Evolutionary conservation across 2,888 invertebrate species (phyloP).

Genomic region (Apomyelois bistriatella): DNA sequence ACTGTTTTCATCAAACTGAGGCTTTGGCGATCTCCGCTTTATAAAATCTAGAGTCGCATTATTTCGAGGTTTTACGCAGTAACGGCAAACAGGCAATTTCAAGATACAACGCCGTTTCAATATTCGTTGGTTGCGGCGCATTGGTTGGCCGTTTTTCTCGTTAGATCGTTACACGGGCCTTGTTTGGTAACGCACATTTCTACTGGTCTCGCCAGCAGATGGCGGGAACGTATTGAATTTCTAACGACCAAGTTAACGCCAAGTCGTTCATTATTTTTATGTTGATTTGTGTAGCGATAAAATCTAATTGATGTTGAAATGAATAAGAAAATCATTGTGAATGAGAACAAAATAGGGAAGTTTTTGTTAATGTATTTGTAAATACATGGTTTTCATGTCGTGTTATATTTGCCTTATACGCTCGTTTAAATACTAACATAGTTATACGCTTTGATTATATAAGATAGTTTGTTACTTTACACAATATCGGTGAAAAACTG

Average conservation of each 20-base stretch:
- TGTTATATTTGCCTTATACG: too few species aligned
- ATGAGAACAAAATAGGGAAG: too few species aligned
- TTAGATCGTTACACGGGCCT: conserved; percentile 48
- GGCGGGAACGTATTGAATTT: conserved; percentile 35
- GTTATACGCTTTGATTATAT: too few species aligned
- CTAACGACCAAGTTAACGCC: background rate
- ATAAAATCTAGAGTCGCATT: conserved; percentile 36
- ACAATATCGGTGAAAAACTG: too few species aligned
- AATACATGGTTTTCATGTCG: too few species aligned
- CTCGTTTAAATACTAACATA: too few species aligned
- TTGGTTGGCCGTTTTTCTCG: conserved; percentile 60
- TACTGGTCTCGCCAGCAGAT: conserved; percentile 40
- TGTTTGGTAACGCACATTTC: conserved; percentile 32
- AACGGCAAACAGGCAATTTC: conserved; percentile 27
- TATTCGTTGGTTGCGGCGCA: conserved; percentile 40
- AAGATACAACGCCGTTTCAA: conserved; percentile 32
- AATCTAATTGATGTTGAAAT: background rate
- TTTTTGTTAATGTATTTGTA: too few species aligned
- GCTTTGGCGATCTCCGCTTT: conserved; percentile 43
- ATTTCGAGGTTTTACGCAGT: conserved; percentile 43
- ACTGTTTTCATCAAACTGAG: conserved; percentile 54
- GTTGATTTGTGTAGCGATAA: background rate
- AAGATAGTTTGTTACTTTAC: too few species aligned
- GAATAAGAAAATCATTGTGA: too few species aligned
- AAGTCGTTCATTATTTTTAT: background rate